Evolutionary conservation across 2,797 vertebrate genomes (phyloP), one percentile per base, ranked within the genome.

Genomic region (Crenichthys baileyi): DNA sequence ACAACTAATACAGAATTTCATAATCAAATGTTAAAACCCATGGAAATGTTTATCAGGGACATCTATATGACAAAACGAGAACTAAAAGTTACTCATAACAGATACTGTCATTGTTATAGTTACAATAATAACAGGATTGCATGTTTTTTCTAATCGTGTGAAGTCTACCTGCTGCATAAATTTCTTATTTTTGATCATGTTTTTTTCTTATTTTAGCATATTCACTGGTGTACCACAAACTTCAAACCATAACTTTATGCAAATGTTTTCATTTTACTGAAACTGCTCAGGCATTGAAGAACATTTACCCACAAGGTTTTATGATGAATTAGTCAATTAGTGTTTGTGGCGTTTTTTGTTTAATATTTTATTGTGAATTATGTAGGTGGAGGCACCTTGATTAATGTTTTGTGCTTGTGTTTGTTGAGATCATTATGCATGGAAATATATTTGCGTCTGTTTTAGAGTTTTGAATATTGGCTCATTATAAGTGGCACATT

Each of bases 291-390:
- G 91, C 91, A 89, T 82, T 75, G 78, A 90, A 78, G 86, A 90
- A 90, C 89, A 90, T 91, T 93, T 93, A 94, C 92, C 89, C 92
- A 87, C 90, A 91, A 90, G 84, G 80, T 78, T 81, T 80, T 83
- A 80, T 94, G 94, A 95, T 93, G 89, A 94, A 95, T 95, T 93
- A 94, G 93, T 89, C 92, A 94, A 94, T 95, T 95, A 95, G 92
- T 80, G 82, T 85, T 81, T 71, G 85, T 93, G 91, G 85, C 92
- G 90, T 91, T 93, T 91, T 90, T 86, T 87, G 82, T 90, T 93
- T 93, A 88, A 94, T 93, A 93, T 93, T 95, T 94, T 93, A 92
- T 85, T 90, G 87, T 89, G 86, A 93, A 93, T 94, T 93, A 94
- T 93, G 94, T 88, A 91, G 88, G 94, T 93, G 85, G 85, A 82